Conservation (phyloP, 2,113 vertebrate species). For the Corythornis vintsioides region DNA sequence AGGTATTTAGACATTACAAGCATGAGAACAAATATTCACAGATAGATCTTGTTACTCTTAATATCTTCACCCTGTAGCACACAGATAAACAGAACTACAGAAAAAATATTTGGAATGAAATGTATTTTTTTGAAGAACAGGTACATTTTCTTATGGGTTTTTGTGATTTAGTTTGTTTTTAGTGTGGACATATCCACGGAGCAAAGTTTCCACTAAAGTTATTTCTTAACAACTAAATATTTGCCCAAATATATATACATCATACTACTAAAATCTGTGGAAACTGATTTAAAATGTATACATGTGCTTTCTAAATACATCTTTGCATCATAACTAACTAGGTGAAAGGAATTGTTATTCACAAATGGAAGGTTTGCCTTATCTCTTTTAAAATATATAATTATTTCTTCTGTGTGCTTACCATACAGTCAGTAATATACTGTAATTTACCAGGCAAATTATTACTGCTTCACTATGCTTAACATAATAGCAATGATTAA, state of each 20-base stretch:
- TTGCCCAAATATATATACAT: background rate
- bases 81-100: background rate
- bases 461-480: slow-evolving; percentile 9
- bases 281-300: background rate
- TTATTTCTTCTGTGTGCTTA: slow-evolving; percentile 20
- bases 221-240: background rate
- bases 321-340: background rate
- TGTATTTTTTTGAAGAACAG: too few relatives aligned
- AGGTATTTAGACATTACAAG: background rate
- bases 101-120: background rate
- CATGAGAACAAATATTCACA: background rate
- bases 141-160: background rate
- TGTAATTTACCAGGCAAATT: slow-evolving; percentile 36
- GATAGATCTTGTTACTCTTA: background rate
- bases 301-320: background rate
- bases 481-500: slow-evolving; percentile 28
- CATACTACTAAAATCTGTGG: background rate
- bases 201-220: background rate
- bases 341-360: background rate
- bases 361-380: background rate
- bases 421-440: background rate
- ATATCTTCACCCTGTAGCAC: background rate
- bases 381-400: background rate
- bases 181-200: background rate
- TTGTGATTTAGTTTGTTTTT: background rate